phyloP scores from a whole-genome alignment of 1,140 invertebrate genomes.

The Heliconius hewitsoni region DNA sequence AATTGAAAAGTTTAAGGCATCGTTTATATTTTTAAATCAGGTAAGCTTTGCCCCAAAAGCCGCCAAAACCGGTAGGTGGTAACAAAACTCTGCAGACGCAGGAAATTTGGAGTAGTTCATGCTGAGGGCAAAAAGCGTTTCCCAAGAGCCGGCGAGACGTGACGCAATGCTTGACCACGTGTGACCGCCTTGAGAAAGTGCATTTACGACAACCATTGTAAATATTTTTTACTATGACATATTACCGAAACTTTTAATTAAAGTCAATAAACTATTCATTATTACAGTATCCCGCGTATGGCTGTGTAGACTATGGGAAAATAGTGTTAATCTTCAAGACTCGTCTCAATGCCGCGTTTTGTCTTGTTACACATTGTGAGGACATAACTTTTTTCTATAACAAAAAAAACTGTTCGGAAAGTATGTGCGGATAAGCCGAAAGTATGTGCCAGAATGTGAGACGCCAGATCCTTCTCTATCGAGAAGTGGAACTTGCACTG shows the following conservation, averaged over 20 bases:
- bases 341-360: too few relatives aligned
- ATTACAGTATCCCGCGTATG: too few relatives aligned
- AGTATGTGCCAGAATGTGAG: constrained; percentile 16
- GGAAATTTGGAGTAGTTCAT: neutral
- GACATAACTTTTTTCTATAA: neutral
- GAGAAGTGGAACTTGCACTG: constrained; percentile 25
- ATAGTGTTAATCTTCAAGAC: too few relatives aligned
- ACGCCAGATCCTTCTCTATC: constrained; percentile 29
- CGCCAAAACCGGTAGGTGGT: constrained; percentile 19
- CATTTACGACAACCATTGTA: constrained; percentile 8
- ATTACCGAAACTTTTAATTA: too few relatives aligned
- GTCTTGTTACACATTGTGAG: too few relatives aligned
- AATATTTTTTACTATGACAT: neutral
- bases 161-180: constrained; percentile 36
- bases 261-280: too few relatives aligned
- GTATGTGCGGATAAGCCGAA: constrained; percentile 22
- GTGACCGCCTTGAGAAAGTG: constrained; percentile 42
- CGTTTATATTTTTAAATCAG: neutral
- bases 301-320: too few relatives aligned
- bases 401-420: constrained; percentile 1
- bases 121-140: constrained; percentile 41
- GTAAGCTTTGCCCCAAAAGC: constrained; percentile 17
- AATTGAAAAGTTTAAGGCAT: neutral
- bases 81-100: constrained; percentile 8
- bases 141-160: constrained; percentile 43